Evolutionary conservation across 2,113 vertebrate genomes (phyloP).

Genomic region (Prietella phreatophila): DNA sequence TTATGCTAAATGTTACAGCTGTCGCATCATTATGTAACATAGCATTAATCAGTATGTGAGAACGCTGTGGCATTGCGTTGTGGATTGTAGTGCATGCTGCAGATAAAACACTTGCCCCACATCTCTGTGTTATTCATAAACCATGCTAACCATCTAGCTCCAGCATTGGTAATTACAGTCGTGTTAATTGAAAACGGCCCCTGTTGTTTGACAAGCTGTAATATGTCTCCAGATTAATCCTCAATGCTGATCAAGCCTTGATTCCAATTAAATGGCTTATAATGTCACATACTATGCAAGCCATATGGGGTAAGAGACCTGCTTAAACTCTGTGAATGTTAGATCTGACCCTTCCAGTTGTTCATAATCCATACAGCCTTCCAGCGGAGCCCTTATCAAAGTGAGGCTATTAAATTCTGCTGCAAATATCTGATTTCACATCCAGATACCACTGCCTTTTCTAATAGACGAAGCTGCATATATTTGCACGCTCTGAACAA

Average conservation of each 20-base stretch:
- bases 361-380: conserved; percentile 36
- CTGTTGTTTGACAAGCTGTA: conserved; percentile 69
- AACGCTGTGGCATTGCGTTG: background rate
- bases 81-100: conserved; percentile 2
- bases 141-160: conserved; percentile 1
- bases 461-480: conserved; percentile 25
- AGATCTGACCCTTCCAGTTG: conserved; percentile 43
- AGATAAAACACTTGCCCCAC: conserved; percentile 34
- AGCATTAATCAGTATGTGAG: conserved; percentile 14
- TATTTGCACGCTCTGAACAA: background rate
- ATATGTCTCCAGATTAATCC: conserved; percentile 66
- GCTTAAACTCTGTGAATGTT: conserved; percentile 38
- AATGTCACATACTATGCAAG: conserved; percentile 50
- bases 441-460: conserved; percentile 40
- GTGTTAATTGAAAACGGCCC: conserved; percentile 61
- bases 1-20: conserved; percentile 44
- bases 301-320: conserved; percentile 39
- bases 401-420: conserved; percentile 34
- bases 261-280: conserved; percentile 63
- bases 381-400: conserved; percentile 45
- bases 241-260: conserved; percentile 58
- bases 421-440: conserved; percentile 47
- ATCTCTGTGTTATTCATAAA: conserved; percentile 19
- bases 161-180: conserved; percentile 35
- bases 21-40: conserved; percentile 29